Evolutionary conservation across 64 coral and sea anemone species (phyloP).

Genomic region (Montipora capricornis): DNA sequence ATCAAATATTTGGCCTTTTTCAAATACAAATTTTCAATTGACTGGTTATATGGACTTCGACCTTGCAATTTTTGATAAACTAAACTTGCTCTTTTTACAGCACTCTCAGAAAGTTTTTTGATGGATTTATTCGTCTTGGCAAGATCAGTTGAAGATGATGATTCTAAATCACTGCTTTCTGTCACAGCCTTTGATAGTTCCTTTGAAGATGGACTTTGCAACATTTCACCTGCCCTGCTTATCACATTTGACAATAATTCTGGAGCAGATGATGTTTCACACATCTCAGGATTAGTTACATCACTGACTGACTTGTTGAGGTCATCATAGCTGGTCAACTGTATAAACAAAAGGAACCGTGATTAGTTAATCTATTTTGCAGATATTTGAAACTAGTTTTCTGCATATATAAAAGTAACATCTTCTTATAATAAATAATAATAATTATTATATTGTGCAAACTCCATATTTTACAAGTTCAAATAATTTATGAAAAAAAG

Average conservation of each 20-base stretch:
- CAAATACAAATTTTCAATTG: slow-evolving; percentile 74
- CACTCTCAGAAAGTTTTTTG: slow-evolving; percentile 26
- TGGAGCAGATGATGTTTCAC: neutral
- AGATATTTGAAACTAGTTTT: too few species aligned
- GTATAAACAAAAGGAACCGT: neutral
- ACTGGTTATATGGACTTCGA: slow-evolving; percentile 74
- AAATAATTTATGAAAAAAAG: too few species aligned
- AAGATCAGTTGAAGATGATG: neutral
- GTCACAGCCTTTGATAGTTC: neutral
- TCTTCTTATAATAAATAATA: too few species aligned
- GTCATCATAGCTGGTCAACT: neutral
- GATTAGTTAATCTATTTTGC: neutral
- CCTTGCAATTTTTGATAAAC: slow-evolving; percentile 50
- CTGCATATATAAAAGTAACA: too few species aligned
- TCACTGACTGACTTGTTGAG: neutral
- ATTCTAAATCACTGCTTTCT: slow-evolving; percentile 20
- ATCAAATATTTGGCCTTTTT: slow-evolving; percentile 63
- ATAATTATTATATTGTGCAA: too few species aligned
- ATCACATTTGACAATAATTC: neutral
- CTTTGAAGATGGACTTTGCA: neutral
- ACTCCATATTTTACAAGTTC: too few species aligned
- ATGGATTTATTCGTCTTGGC: slow-evolving; percentile 13
- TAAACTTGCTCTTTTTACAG: slow-evolving; percentile 7
- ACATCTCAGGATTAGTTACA: neutral
- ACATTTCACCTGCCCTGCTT: neutral